These are phyloP conservation scores for Bovichtus diacanthus DNA, from an alignment of 2,797 vertebrate genomes.

Conservation along the genomic window DNA sequence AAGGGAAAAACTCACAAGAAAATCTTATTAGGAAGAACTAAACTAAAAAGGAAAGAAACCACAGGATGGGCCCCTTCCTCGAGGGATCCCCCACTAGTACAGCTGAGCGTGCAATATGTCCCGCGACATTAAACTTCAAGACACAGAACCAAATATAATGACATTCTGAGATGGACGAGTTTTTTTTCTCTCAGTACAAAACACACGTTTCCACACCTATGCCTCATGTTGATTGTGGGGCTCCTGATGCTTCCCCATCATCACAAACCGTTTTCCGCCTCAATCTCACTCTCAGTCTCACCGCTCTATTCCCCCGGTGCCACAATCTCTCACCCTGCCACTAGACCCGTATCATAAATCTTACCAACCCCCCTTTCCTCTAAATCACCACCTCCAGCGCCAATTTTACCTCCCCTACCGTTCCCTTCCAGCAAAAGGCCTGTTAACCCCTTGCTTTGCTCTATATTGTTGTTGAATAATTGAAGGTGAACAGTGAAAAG, in stretches of 20 bases:
- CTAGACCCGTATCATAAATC: slow-evolving; percentile 79
- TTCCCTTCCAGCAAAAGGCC: slow-evolving; percentile 78
- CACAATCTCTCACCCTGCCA: slow-evolving; percentile 71
- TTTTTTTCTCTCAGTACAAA: slow-evolving; percentile 31
- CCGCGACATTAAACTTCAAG: slow-evolving; percentile 30
- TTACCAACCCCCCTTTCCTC: slow-evolving; percentile 46
- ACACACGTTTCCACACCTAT: slow-evolving; percentile 13
- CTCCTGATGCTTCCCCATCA: slow-evolving; percentile 50
- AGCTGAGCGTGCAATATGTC: slow-evolving; percentile 5
- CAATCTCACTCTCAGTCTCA: slow-evolving; percentile 55
- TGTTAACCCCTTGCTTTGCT: slow-evolving; percentile 85
- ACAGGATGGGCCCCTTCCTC: neutral
- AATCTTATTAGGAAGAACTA: neutral
- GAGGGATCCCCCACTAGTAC: neutral
- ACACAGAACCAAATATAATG: slow-evolving; percentile 25
- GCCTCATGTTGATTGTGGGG: slow-evolving; percentile 15
- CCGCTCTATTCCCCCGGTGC: slow-evolving; percentile 58
- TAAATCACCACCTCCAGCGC: slow-evolving; percentile 49
- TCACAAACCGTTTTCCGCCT: slow-evolving; percentile 39
- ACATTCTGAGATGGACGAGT: slow-evolving; percentile 16
- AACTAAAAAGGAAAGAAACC: slow-evolving; percentile 8
- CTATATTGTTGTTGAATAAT: slow-evolving; percentile 88
- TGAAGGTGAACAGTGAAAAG: slow-evolving; percentile 82
- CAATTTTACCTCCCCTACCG: slow-evolving; percentile 66
- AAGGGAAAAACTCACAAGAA: neutral